A percentile compares a stretch with the other conserved stretches of the same genome.
Evolutionary conservation across 1,140 invertebrate genomes (phyloP).

Genomic region (Drosophila ficusphila): DNA sequence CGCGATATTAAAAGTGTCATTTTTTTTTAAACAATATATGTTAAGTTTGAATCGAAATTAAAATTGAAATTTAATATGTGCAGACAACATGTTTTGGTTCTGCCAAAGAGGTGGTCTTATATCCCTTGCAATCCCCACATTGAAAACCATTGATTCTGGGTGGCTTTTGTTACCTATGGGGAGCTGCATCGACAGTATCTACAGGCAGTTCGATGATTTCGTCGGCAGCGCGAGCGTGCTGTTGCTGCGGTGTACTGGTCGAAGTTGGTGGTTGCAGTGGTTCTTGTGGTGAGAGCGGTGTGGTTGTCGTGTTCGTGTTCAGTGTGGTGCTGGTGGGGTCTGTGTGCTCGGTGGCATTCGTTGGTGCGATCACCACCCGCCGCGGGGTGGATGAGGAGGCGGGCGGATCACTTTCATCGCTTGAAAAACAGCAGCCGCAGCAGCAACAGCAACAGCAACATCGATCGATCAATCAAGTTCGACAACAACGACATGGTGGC

Average conservation of each 20-base stretch:
- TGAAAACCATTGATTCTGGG: not conserved
- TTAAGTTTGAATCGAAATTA: too few relatives aligned
- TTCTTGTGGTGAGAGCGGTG: slow-evolving; percentile 75
- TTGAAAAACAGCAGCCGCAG: slow-evolving; percentile 35
- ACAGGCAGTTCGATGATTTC: slow-evolving; percentile 75
- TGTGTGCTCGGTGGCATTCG: slow-evolving; percentile 37
- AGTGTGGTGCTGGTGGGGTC: slow-evolving; percentile 61
- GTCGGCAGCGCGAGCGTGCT: slow-evolving; percentile 53
- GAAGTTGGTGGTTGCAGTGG: slow-evolving; percentile 65
- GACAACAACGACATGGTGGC: slow-evolving; percentile 27
- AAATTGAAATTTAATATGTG: not conserved
- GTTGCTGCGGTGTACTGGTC: slow-evolving; percentile 67
- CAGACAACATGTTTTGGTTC: not conserved
- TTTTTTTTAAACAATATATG: too few relatives aligned
- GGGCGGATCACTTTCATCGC: slow-evolving; percentile 68
- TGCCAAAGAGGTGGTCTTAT: too few relatives aligned
- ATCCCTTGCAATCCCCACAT: not conserved
- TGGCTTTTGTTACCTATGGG: slow-evolving; percentile 69
- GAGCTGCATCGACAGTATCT: slow-evolving; percentile 77
- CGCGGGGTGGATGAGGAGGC: slow-evolving; percentile 66
- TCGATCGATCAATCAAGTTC: slow-evolving; percentile 1
- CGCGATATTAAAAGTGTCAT: too few relatives aligned
- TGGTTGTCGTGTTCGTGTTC: slow-evolving; percentile 70
- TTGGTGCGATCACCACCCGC: slow-evolving; percentile 35
- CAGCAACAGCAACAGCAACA: slow-evolving; percentile 21